Evolutionary conservation across 2,888 invertebrate species (phyloP).

Genomic region (Epinotia demarniana): DNA sequence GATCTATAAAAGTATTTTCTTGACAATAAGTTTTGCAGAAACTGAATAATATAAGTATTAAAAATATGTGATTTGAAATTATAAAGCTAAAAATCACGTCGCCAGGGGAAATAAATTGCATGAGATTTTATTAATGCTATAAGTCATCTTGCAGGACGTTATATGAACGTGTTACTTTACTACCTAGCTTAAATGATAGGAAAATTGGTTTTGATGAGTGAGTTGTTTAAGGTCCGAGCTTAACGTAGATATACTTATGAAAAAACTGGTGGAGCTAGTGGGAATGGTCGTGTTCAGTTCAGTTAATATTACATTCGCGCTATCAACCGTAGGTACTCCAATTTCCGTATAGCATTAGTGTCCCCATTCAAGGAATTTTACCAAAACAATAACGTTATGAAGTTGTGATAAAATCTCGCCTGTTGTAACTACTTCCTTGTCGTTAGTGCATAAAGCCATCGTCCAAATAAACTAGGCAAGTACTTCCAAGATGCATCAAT

Average conservation of each 20-base stretch:
- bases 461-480: background rate
- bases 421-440: conserved; percentile 31
- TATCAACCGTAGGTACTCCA: conserved; percentile 60
- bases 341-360: conserved; percentile 70
- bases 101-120: background rate
- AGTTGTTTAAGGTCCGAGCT: too few relatives aligned
- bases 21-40: too few relatives aligned
- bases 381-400: conserved; percentile 27
- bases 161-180: too few relatives aligned
- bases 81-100: background rate
- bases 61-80: too few relatives aligned
- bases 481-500: background rate
- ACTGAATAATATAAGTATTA: too few relatives aligned
- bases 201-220: too few relatives aligned
- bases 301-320: conserved; percentile 68
- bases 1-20: too few relatives aligned
- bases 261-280: too few relatives aligned
- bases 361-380: conserved; percentile 53
- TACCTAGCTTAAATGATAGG: too few relatives aligned
- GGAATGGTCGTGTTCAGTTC: conserved; percentile 47
- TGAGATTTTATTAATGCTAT: background rate
- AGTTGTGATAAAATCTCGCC: conserved; percentile 30
- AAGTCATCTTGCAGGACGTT: background rate
- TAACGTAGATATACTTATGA: too few relatives aligned
- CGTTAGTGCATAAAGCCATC: conserved; percentile 7